These are phyloP conservation scores for Papilio glaucus DNA, from an alignment of 1,140 invertebrate species.

Conservation along the genomic window DNA sequence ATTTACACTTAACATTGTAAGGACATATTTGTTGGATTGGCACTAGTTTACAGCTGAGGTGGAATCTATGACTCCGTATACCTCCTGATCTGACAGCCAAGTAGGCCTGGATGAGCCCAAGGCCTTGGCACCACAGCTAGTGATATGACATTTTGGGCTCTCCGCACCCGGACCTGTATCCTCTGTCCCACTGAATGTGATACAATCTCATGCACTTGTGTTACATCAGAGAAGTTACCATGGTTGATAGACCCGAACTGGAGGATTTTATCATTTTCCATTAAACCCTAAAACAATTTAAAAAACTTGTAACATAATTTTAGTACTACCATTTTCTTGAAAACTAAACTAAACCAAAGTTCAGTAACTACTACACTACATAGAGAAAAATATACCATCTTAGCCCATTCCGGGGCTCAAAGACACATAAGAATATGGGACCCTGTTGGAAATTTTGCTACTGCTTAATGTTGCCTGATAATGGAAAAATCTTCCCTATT, in stretches of 20 bases:
- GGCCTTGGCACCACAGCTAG: conserved; percentile 86
- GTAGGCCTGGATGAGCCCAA: conserved; percentile 89
- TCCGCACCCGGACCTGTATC: conserved; percentile 85
- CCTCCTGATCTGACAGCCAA: conserved; percentile 87
- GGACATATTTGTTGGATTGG: no score
- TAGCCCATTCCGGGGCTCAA: no score
- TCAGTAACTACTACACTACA: no score
- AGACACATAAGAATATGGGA: no score
- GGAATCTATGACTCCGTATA: not conserved
- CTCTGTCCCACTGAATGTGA: conserved; percentile 88
- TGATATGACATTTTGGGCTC: conserved; percentile 81
- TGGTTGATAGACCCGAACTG: conserved; percentile 93
- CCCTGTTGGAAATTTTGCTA: no score
- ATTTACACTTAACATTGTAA: no score
- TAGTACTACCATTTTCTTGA: no score
- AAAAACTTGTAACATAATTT: conserved; percentile 44
- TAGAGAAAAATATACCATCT: no score
- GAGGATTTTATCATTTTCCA: conserved; percentile 88
- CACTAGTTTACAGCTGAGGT: not conserved
- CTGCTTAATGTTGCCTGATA: no score
- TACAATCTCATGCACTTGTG: conserved; percentile 88
- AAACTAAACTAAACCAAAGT: no score
- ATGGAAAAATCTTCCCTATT: no score
- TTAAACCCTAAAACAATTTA: conserved; percentile 89
- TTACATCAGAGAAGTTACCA: conserved; percentile 88